Evolutionary conservation across 2,113 vertebrate genomes (phyloP).

Genomic region (Pseudorasbora parva): DNA sequence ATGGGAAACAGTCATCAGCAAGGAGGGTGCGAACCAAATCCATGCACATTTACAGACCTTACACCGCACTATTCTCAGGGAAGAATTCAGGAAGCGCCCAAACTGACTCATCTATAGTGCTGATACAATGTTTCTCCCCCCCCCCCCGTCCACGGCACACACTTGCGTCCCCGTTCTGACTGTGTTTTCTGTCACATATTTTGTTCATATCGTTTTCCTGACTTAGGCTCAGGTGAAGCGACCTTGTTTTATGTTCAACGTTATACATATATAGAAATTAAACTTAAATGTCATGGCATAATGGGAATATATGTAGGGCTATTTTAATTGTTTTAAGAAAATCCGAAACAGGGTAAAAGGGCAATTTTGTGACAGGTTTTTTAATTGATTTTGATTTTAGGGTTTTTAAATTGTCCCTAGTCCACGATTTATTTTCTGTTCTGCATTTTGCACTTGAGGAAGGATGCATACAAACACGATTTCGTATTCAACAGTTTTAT

Average conservation of each 20-base stretch:
- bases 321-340: conserved; percentile 80
- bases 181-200: conserved; percentile 66
- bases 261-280: conserved; percentile 75
- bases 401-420: conserved; percentile 83
- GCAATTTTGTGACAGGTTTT: conserved; percentile 86
- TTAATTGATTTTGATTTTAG: conserved; percentile 87
- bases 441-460: conserved; percentile 85
- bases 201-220: conserved; percentile 84
- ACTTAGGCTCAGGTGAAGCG: conserved; percentile 77
- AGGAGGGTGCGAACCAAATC: conserved; percentile 90
- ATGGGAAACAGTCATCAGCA: conserved; percentile 93
- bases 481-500: conserved; percentile 52
- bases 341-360: conserved; percentile 95
- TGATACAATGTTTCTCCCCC: conserved; percentile 72
- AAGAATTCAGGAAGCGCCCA: conserved; percentile 99
- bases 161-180: conserved; percentile 66
- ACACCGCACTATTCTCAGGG: conserved; percentile 98
- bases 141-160: conserved; percentile 74
- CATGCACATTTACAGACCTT: conserved; percentile 94
- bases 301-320: conserved; percentile 74
- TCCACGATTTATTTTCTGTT: conserved; percentile 81
- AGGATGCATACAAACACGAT: conserved; percentile 79
- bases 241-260: conserved; percentile 83
- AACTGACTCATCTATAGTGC: conserved; percentile 96
- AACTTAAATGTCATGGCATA: conserved; percentile 51